A percentile compares a stretch with the other conserved stretches of the same genome.
Conservation (phyloP, 2,888 invertebrate species). For the Rotaria macrura region DNA sequence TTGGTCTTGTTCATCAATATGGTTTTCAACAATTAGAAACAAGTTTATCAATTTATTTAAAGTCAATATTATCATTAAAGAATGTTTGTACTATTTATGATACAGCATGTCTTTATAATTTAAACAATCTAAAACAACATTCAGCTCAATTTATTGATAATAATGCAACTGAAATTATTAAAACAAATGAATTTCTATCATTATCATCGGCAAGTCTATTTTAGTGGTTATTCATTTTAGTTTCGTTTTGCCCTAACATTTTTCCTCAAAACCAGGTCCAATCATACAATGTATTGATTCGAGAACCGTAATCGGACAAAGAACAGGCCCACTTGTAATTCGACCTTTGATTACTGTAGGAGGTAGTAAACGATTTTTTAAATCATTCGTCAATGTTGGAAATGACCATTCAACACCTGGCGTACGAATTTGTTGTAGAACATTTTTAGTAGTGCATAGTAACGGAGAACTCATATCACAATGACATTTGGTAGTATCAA, state of each 20-base stretch:
- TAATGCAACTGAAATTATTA: slow-evolving; percentile 71
- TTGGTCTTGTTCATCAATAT: slow-evolving; percentile 85
- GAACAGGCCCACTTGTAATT: background rate
- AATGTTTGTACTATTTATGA: slow-evolving; percentile 92
- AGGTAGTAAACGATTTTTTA: background rate
- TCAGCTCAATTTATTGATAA: slow-evolving; percentile 81
- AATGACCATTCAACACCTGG: background rate
- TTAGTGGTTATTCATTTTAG: background rate
- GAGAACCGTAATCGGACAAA: background rate
- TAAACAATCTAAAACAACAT: slow-evolving; percentile 59
- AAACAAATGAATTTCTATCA: slow-evolving; percentile 70
- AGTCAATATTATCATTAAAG: slow-evolving; percentile 70
- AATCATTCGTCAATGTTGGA: background rate
- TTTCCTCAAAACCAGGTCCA: background rate
- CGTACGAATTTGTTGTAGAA: background rate
- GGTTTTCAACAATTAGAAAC: slow-evolving; percentile 81
- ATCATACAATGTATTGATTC: slow-evolving; percentile 4
- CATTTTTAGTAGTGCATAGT: background rate
- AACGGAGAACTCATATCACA: background rate
- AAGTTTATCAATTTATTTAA: slow-evolving; percentile 80
- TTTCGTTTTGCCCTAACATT: background rate
- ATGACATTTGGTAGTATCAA: background rate
- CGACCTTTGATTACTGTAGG: background rate
- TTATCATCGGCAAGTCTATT: slow-evolving; percentile 64
- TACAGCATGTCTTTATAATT: slow-evolving; percentile 66